phyloP scores from a whole-genome alignment of 2,113 vertebrate genomes.

The Arizona elegans region DNA sequence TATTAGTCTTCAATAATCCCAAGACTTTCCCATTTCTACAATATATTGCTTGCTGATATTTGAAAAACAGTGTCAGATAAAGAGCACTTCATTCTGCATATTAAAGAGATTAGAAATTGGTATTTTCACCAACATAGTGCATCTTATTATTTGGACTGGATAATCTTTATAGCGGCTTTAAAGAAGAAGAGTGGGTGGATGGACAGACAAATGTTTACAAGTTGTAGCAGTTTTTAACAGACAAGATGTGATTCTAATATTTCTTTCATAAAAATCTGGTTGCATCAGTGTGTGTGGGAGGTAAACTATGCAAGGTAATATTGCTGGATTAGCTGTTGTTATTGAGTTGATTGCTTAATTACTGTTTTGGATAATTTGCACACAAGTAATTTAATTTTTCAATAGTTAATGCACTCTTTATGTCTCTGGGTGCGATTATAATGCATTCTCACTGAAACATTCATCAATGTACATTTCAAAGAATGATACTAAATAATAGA shows the following conservation, averaged over 20 bases:
- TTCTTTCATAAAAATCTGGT: background rate
- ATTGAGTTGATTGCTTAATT: slow-evolving; percentile 16
- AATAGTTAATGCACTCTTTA: background rate
- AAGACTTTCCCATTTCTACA: background rate
- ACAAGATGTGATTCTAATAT: background rate
- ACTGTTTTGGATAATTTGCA: slow-evolving; percentile 17
- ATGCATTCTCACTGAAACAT: background rate
- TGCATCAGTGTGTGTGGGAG: slow-evolving; percentile 3
- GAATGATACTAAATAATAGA: background rate
- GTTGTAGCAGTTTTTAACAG: background rate
- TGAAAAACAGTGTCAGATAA: background rate
- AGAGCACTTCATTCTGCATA: background rate
- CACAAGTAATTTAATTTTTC: slow-evolving; percentile 16
- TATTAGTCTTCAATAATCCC: background rate
- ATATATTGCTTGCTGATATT: background rate
- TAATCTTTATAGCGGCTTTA: background rate
- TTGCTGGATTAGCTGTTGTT: slow-evolving; percentile 13
- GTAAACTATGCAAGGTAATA: slow-evolving; percentile 25
- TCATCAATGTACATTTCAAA: background rate
- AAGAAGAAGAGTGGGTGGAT: background rate
- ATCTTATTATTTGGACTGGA: background rate
- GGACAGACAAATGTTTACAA: background rate
- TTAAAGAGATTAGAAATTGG: background rate
- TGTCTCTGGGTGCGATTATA: background rate
- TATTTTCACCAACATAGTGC: background rate